A percentile compares a stretch with the other conserved stretches of the same genome.
These are phyloP conservation scores for Callyntrura sp. DNA, from an alignment of 2,888 invertebrate species.

Conservation along the genomic window DNA sequence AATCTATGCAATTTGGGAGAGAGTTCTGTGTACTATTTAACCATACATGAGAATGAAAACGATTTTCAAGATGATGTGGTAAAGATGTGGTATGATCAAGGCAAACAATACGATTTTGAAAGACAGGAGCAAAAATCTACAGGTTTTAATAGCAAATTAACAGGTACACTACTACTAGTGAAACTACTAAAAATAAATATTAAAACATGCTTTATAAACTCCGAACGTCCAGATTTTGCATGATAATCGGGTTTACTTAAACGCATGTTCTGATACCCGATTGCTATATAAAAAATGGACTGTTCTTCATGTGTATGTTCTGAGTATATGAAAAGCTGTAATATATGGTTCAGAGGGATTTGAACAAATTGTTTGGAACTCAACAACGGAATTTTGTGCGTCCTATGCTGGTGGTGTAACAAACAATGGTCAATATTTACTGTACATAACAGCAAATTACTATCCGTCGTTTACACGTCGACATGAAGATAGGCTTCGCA, in stretches of 20 bases:
- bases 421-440: slow-evolving; percentile 61
- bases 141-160: not conserved
- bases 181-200: too few species aligned
- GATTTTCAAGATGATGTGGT: slow-evolving; percentile 33
- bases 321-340: not conserved
- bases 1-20: slow-evolving; percentile 51
- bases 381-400: slow-evolving; percentile 76
- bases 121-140: not conserved
- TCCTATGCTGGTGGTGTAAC: slow-evolving; percentile 67
- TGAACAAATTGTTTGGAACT: slow-evolving; percentile 79
- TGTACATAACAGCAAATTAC: slow-evolving; percentile 80
- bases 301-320: not conserved
- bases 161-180: not conserved
- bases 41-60: not conserved
- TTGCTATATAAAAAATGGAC: too few species aligned
- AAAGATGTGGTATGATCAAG: slow-evolving; percentile 56
- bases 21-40: slow-evolving; percentile 49
- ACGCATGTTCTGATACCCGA: too few species aligned
- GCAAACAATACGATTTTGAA: slow-evolving; percentile 43
- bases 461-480: slow-evolving; percentile 58
- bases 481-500: not conserved
- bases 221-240: too few species aligned
- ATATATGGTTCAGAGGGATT: slow-evolving; percentile 65
- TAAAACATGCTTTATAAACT: too few species aligned
- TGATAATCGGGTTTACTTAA: too few species aligned